Evolutionary conservation across 2,797 vertebrate genomes (phyloP).

Genomic region (Microchirus variegatus): DNA sequence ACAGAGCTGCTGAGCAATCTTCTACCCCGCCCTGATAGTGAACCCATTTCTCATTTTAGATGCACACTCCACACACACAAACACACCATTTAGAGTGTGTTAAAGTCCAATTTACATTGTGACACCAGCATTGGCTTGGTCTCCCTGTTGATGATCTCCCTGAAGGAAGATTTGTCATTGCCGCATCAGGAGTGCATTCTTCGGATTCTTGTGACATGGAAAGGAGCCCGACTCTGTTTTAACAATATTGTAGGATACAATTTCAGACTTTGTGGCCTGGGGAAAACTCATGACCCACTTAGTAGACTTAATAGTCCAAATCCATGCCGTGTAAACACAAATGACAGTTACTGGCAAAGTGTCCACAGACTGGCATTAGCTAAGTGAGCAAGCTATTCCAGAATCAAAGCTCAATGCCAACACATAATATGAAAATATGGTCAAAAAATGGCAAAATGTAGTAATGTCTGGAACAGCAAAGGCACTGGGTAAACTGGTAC

Average conservation of each 20-base stretch:
- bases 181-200: constrained; percentile 63
- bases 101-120: constrained; percentile 35
- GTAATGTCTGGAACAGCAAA: constrained; percentile 35
- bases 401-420: constrained; percentile 14
- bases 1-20: constrained; percentile 34
- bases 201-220: constrained; percentile 68
- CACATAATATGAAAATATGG: constrained; percentile 21
- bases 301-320: constrained; percentile 28
- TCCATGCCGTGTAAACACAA: constrained; percentile 19
- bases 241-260: constrained; percentile 58
- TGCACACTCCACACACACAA: constrained; percentile 14
- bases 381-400: constrained; percentile 2
- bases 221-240: constrained; percentile 53
- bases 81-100: constrained; percentile 14
- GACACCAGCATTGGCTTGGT: constrained; percentile 30
- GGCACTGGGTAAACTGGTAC: constrained; percentile 2
- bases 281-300: constrained; percentile 45
- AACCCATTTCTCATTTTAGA: constrained; percentile 45
- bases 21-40: constrained; percentile 38
- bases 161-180: constrained; percentile 23
- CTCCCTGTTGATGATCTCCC: constrained; percentile 11
- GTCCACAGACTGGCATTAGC: constrained; percentile 13
- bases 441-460: constrained; percentile 31
- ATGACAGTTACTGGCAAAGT: constrained; percentile 24
- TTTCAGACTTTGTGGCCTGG: constrained; percentile 34